Conservation (phyloP, 2,888 invertebrate species). For the Nezara viridula region DNA sequence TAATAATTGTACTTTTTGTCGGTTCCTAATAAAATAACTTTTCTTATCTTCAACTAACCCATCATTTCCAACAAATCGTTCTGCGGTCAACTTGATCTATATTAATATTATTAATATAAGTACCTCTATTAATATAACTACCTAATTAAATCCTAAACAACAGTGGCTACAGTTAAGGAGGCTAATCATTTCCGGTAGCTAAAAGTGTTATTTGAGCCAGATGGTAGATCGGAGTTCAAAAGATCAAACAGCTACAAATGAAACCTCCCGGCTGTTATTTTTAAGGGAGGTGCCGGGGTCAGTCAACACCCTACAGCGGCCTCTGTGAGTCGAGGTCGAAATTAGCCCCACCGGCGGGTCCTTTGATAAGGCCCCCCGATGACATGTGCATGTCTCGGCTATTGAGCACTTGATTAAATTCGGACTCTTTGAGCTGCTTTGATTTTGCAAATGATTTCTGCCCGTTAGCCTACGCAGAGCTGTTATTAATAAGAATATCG, state of each 20-base stretch:
- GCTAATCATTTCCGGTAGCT: not conserved
- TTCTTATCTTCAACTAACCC: too few relatives aligned
- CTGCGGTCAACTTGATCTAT: too few relatives aligned
- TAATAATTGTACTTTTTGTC: too few relatives aligned
- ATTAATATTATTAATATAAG: too few relatives aligned
- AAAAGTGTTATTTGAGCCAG: constrained; percentile 15
- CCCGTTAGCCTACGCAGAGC: not conserved
- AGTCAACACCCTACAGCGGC: constrained; percentile 33
- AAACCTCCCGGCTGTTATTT: constrained; percentile 41
- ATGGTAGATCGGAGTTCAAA: not conserved
- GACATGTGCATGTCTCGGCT: not conserved
- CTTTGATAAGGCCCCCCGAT: not conserved
- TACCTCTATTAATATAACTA: too few relatives aligned
- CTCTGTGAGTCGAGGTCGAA: not conserved
- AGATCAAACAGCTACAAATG: constrained; percentile 29
- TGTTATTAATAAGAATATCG: not conserved
- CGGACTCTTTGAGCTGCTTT: not conserved
- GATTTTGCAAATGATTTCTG: constrained; percentile 8
- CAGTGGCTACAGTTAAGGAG: not conserved
- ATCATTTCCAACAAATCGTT: too few relatives aligned
- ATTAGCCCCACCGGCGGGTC: not conserved
- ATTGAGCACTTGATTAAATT: constrained; percentile 35
- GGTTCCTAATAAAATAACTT: too few relatives aligned
- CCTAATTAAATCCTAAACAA: not conserved
- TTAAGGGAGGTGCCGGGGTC: not conserved